A percentile compares a stretch with the other conserved stretches of the same genome.
Conservation (phyloP, 2,888 invertebrate species). For the Conchocele bisecta region DNA sequence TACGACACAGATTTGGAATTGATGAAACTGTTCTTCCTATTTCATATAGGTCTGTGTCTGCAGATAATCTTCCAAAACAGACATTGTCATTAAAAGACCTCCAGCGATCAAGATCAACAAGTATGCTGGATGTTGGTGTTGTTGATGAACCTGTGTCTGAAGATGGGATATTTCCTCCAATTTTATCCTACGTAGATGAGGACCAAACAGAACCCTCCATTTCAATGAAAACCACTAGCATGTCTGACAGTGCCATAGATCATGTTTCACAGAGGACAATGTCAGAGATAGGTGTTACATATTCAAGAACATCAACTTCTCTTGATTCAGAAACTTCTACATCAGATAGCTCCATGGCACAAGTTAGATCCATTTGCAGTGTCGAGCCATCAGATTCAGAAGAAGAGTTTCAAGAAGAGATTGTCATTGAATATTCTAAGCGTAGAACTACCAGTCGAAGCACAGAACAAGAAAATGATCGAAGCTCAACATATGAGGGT, state of each 20-base stretch:
- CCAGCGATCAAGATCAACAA: slow-evolving; percentile 69
- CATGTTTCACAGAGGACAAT: slow-evolving; percentile 38
- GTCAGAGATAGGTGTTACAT: slow-evolving; percentile 42
- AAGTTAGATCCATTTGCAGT: slow-evolving; percentile 39
- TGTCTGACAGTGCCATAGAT: slow-evolving; percentile 49
- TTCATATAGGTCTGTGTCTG: slow-evolving; percentile 68
- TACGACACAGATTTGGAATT: slow-evolving; percentile 66
- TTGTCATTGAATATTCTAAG: slow-evolving; percentile 36
- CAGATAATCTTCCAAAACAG: slow-evolving; percentile 68
- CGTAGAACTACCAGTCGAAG: not conserved
- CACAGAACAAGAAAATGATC: not conserved
- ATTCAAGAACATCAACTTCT: slow-evolving; percentile 45
- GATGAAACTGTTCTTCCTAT: slow-evolving; percentile 65
- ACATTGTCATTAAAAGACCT: slow-evolving; percentile 37
- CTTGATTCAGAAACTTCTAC: slow-evolving; percentile 22
- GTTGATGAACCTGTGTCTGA: slow-evolving; percentile 57
- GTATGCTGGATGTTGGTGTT: slow-evolving; percentile 62
- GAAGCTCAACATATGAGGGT: slow-evolving; percentile 32
- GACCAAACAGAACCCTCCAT: slow-evolving; percentile 45
- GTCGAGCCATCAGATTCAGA: slow-evolving; percentile 22
- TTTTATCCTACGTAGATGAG: slow-evolving; percentile 36
- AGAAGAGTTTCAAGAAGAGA: slow-evolving; percentile 48
- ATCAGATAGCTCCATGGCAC: slow-evolving; percentile 35
- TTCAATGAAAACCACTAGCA: slow-evolving; percentile 47
- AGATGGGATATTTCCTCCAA: slow-evolving; percentile 72